A percentile compares a stretch with the other conserved stretches of the same genome.
Conservation (phyloP, 1,140 invertebrate genomes). For the Rhysida immarginata region DNA sequence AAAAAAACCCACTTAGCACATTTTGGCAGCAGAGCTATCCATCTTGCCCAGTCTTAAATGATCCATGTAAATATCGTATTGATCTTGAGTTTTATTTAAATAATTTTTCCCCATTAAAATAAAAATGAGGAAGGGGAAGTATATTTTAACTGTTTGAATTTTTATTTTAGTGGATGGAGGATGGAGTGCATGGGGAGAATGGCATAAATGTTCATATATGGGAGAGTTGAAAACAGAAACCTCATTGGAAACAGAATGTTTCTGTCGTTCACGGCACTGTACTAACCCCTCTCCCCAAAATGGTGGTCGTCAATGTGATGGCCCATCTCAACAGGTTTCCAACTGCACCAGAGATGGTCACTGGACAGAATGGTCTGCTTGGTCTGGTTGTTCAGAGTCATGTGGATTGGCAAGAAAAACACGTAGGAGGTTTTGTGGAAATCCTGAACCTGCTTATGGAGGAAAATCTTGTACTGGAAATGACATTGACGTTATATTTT, state of each 20-base stretch:
- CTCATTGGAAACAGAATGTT: slow-evolving; percentile 43
- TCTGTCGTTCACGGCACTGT: slow-evolving; percentile 59
- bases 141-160: background rate
- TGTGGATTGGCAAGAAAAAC: slow-evolving; percentile 45
- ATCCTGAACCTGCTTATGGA: slow-evolving; percentile 28
- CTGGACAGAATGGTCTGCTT: slow-evolving; percentile 32
- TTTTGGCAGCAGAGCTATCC: slow-evolving; percentile 56
- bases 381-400: slow-evolving; percentile 30
- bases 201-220: slow-evolving; percentile 40
- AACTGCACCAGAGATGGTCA: slow-evolving; percentile 35
- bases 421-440: slow-evolving; percentile 27
- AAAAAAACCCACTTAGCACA: slow-evolving; percentile 39
- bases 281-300: slow-evolving; percentile 64
- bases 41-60: slow-evolving; percentile 43
- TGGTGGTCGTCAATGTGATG: slow-evolving; percentile 44
- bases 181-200: slow-evolving; percentile 54
- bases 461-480: slow-evolving; percentile 28
- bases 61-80: slow-evolving; percentile 24
- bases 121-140: too few species aligned
- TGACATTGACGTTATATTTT: slow-evolving; percentile 50
- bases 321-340: slow-evolving; percentile 31
- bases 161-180: slow-evolving; percentile 45
- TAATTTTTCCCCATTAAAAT: background rate
- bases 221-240: too few species aligned
- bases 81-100: background rate